A percentile compares a stretch with the other conserved stretches of the same genome.
Conservation (phyloP, 2,888 invertebrate genomes). For the Drosophila anceps region DNA sequence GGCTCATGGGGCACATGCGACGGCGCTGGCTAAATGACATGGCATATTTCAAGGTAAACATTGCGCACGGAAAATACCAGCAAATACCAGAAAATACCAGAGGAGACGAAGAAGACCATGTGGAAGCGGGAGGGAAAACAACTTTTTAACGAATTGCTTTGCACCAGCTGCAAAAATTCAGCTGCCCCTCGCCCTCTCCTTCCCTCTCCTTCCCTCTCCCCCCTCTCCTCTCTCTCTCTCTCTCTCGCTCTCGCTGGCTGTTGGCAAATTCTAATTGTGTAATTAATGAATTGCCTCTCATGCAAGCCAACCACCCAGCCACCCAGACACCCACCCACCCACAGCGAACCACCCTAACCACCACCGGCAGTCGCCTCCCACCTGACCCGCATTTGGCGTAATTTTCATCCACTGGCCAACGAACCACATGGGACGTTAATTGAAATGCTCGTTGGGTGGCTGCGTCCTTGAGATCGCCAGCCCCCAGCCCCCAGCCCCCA, state of each 20-base stretch:
- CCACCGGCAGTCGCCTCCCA: conserved; percentile 6
- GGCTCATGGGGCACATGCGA: not conserved
- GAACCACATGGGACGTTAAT: conserved; percentile 64
- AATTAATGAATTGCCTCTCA: conserved; percentile 72
- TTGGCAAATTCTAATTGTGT: conserved; percentile 72
- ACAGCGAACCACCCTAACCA: not conserved
- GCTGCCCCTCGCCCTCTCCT: not conserved
- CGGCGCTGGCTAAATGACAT: conserved; percentile 61
- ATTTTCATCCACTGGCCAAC: conserved; percentile 30
- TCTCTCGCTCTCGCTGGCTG: not conserved
- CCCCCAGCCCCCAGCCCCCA: no score
- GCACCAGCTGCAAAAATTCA: conserved; percentile 15
- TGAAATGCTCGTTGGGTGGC: conserved; percentile 64
- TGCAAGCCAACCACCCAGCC: conserved; percentile 21
- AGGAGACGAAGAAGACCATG: not conserved
- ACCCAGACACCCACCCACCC: not conserved
- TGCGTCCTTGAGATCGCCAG: conserved; percentile 56
- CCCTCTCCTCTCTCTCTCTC: not conserved
- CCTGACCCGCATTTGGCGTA: conserved; percentile 20
- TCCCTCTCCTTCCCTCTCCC: no score
- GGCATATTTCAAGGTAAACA: conserved; percentile 79
- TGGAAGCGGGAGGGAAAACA: conserved; percentile 14
- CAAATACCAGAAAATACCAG: conserved; percentile 16
- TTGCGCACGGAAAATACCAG: conserved; percentile 57
- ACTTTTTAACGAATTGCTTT: conserved; percentile 23